Evolutionary conservation across 2,888 invertebrate genomes (phyloP).

Genomic region (Allacma fusca): DNA sequence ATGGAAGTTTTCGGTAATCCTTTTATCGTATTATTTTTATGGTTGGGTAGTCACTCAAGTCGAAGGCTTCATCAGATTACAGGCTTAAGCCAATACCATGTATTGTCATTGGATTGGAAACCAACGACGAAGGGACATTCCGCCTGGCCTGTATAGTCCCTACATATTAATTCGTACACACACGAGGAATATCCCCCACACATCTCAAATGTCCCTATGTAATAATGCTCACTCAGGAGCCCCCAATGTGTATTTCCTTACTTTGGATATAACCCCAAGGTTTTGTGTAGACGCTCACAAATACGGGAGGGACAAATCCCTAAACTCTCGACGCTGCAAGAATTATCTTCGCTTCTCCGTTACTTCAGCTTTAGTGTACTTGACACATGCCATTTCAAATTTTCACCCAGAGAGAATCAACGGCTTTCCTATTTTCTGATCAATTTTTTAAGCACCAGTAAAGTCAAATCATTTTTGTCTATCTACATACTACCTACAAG

Average conservation of each 20-base stretch:
- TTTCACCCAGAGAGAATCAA: not conserved
- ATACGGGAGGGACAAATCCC: not conserved
- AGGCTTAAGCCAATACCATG: not conserved
- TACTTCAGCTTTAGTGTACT: not conserved
- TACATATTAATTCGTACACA: too few species aligned
- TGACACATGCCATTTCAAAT: constrained; percentile 28
- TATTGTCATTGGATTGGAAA: constrained; percentile 8
- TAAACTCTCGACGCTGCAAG: constrained; percentile 26
- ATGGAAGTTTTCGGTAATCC: constrained; percentile 75
- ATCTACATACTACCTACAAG: too few species aligned
- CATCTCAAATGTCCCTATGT: too few species aligned
- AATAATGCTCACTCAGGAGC: too few species aligned
- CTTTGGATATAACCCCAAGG: too few species aligned
- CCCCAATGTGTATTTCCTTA: too few species aligned
- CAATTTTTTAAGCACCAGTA: too few species aligned
- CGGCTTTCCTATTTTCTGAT: too few species aligned
- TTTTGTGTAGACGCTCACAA: too few species aligned
- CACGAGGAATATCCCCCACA: too few species aligned
- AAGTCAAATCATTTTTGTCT: too few species aligned
- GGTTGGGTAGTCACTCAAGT: constrained; percentile 22
- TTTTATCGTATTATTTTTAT: constrained; percentile 45
- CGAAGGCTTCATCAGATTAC: constrained; percentile 32
- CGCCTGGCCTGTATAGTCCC: not conserved
- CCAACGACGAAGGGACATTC: not conserved
- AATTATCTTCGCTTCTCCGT: constrained; percentile 26